A percentile compares a stretch with the other conserved stretches of the same genome.
Evolutionary conservation across 2,113 vertebrate genomes (phyloP).

Genomic region (Notarius lentiginosus): DNA sequence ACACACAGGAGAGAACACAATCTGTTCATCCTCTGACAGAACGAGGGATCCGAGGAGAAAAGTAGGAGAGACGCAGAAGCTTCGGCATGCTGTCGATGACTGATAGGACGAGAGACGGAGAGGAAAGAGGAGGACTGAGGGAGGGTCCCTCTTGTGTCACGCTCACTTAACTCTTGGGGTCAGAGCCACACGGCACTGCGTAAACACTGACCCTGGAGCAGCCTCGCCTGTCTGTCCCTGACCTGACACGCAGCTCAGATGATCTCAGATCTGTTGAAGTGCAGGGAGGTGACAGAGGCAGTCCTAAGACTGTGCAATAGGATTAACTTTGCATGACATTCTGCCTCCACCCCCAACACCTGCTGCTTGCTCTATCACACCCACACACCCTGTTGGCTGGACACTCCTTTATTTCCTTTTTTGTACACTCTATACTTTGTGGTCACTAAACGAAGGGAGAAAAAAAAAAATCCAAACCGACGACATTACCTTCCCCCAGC

Average conservation of each 20-base stretch:
- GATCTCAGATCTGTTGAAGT: constrained; percentile 27
- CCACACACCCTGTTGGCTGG: constrained; percentile 27
- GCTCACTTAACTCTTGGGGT: constrained; percentile 27
- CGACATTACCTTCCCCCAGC: not conserved
- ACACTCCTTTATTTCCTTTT: constrained; percentile 20
- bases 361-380: constrained; percentile 48
- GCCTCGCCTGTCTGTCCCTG: not conserved
- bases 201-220: constrained; percentile 33
- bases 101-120: constrained; percentile 15
- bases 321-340: constrained; percentile 59
- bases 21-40: constrained; percentile 79
- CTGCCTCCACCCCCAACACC: constrained; percentile 51
- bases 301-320: constrained; percentile 55
- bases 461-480: not conserved
- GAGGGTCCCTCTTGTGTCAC: constrained; percentile 30
- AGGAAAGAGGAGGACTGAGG: constrained; percentile 28
- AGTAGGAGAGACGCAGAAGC: constrained; percentile 68
- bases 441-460: not conserved
- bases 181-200: constrained; percentile 6
- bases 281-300: constrained; percentile 47
- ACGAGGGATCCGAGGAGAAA: constrained; percentile 65
- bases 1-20: constrained; percentile 86
- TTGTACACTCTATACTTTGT: not conserved
- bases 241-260: constrained; percentile 2
- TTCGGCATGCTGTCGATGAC: constrained; percentile 71